phyloP scores from a whole-genome alignment of 2,888 invertebrate species.

The Alloplasta piceator region DNA sequence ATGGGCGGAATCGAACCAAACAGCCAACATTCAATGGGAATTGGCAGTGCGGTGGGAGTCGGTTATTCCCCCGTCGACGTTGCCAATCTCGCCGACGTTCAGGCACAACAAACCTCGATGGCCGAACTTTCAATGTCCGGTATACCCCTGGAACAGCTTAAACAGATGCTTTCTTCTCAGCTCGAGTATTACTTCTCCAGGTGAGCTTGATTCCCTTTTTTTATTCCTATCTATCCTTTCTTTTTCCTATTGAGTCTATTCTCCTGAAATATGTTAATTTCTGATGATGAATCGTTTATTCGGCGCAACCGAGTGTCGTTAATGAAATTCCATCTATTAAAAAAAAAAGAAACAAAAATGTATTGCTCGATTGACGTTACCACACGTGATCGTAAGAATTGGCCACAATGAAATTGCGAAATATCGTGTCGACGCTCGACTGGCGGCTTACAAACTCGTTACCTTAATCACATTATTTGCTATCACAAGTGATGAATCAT shows the following conservation, averaged over 20 bases:
- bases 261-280: neutral
- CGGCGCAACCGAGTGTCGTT: neutral
- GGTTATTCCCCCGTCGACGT: conserved; percentile 80
- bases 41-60: conserved; percentile 79
- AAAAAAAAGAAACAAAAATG: no score
- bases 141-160: conserved; percentile 89
- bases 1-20: conserved; percentile 79
- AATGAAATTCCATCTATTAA: conserved; percentile 20
- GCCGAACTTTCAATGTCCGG: conserved; percentile 83
- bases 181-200: conserved; percentile 96
- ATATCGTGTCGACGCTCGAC: conserved; percentile 22
- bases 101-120: conserved; percentile 84
- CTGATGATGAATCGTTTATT: conserved; percentile 9
- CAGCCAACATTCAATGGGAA: conserved; percentile 80
- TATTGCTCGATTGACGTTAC: no score
- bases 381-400: conserved; percentile 6
- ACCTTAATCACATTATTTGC: conserved; percentile 47
- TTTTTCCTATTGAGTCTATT: neutral
- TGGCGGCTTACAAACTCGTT: conserved; percentile 13
- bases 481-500: conserved; percentile 54
- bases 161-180: conserved; percentile 91
- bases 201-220: conserved; percentile 82
- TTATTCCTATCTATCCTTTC: conserved; percentile 77
- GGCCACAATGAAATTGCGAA: conserved; percentile 53
- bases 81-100: conserved; percentile 82